These are phyloP conservation scores for Ichneumoninae sp. DNA, from an alignment of 2,888 invertebrate species.

Conservation along the genomic window DNA sequence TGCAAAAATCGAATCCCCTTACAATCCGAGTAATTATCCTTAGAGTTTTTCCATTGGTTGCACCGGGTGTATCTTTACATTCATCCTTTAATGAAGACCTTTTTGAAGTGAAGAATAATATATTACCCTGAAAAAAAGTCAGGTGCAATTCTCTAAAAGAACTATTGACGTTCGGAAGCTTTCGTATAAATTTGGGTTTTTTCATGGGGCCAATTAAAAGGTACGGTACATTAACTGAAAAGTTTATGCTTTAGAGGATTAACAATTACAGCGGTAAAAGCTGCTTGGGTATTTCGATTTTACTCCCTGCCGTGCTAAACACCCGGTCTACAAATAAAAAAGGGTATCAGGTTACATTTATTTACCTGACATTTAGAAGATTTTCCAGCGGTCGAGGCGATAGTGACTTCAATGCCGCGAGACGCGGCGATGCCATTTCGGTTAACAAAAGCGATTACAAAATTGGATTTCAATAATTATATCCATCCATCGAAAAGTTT, in stretches of 20 bases:
- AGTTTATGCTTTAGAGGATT: neutral
- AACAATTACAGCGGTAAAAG: neutral
- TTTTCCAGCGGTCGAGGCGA: conserved; percentile 72
- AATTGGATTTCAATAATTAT: neutral
- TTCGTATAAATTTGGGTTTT: neutral
- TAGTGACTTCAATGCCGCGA: conserved; percentile 69
- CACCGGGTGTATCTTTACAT: neutral
- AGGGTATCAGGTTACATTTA: neutral
- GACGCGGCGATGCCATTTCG: conserved; percentile 77
- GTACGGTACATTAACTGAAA: too few species aligned
- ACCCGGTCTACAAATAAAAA: neutral
- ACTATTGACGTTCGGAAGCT: neutral
- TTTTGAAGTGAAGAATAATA: neutral
- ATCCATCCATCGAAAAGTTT: conserved; percentile 17
- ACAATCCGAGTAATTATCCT: neutral
- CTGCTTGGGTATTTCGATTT: neutral
- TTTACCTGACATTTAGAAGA: conserved; percentile 70
- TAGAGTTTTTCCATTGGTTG: neutral
- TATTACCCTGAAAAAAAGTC: neutral
- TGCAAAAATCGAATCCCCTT: neutral
- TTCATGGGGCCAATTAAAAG: too few species aligned
- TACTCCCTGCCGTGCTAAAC: neutral
- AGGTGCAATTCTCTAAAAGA: neutral
- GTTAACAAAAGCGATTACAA: conserved; percentile 21
- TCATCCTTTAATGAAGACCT: neutral